Base-by-base conservation (phyloP, 2,888 invertebrate species). In the Melinopterus prodromus region DNA sequence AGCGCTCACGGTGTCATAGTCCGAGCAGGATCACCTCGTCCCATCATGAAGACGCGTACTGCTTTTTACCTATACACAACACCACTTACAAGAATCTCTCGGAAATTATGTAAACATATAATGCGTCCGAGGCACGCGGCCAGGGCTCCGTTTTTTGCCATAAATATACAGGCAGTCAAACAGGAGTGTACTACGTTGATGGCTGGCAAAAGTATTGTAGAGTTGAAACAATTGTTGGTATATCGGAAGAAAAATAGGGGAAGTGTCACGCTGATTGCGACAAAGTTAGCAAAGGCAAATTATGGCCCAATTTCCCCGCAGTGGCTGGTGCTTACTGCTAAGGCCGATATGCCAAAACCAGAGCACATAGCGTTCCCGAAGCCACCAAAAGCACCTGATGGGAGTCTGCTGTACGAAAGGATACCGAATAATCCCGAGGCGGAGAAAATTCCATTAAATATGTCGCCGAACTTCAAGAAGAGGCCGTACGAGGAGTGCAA, bases 21-120 rank as follows among this genome's bases (percentile, higher is more conserved):
- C 86, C 91, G 94, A 83, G 91, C 94, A 14, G 94, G 94, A 82
- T 95, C 95, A 76, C 95, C 98, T 81, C 93, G 98, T 79, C 98
- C 98, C 78, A 97, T 98, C 74, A 97, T 98, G 97, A 98, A 98
- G 91, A 98, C 98, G 78, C 93, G 98, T 87, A 97, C 98, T 84
- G 98, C 98, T 81, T 98, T 99, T 91, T 98, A 97, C 91, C 92
- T 98, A 87, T 95, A 96, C 89, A 98, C 97, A 79, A 97, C 98
- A 86, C 95, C 97, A 80, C 92, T 97, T 88, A 98, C 98, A 81
- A 93, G 97, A 85, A 94, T 98, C 83, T 97, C 98, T 79, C 93
- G 98, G 82, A 92, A 97, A 83, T 91, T 98, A 83, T 97, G 97
- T 89, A 93, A 95, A 84, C 94, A 95, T 85, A 93, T 97, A 86